Evolutionary conservation across 2,888 invertebrate genomes (phyloP), one percentile per base, ranked within the genome.

Genomic region (Anoncus sp.): DNA sequence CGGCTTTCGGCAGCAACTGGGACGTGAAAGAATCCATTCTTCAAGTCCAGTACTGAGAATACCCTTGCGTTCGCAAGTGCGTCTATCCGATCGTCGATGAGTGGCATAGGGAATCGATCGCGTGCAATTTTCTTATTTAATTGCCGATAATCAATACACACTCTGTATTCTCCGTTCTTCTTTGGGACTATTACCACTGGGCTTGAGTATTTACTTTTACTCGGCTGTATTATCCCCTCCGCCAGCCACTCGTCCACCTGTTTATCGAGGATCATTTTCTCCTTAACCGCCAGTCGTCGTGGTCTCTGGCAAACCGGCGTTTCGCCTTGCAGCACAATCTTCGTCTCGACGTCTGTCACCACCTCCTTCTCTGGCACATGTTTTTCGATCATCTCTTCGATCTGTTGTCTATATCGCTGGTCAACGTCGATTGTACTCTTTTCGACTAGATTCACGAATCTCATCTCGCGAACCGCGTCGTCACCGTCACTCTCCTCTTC

Each of bases 141-240:
- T 24, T 79, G 75, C 14, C 91, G 70, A 75, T 88, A 92, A 73
- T 92, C 90, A 0, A 91, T 83, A 76, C 90, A 91, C 6, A 87
- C 62, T 69, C 87, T 62, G 10, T 69, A 69, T 6, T 79, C 47
- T 1, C 84, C 83, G 18, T 84, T 80, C 74, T 86, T 87, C 66
- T 87, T 73, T 18, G 79, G 82, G 2, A 86, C 83, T 16, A 89
- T 45, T 0, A 88, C 85, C 2, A 87, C 77, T 7, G 86, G 82
- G 49, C 86, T 88, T 1, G 88, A 84, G 70, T 86, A 90, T 9
- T 88, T 87, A 0, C 89, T 89, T n/a, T 53, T 57, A 14, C 87
- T 86, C 0, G 83, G 83, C 57, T 82, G 79, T 12, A 90, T 81
- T 2, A 90, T 85, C 7, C 84, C 86, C 4, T 86, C 79, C 3